Evolutionary conservation across 2,888 invertebrate genomes (phyloP), one percentile per base, ranked within the genome.

Genomic region (Anodontia alba): DNA sequence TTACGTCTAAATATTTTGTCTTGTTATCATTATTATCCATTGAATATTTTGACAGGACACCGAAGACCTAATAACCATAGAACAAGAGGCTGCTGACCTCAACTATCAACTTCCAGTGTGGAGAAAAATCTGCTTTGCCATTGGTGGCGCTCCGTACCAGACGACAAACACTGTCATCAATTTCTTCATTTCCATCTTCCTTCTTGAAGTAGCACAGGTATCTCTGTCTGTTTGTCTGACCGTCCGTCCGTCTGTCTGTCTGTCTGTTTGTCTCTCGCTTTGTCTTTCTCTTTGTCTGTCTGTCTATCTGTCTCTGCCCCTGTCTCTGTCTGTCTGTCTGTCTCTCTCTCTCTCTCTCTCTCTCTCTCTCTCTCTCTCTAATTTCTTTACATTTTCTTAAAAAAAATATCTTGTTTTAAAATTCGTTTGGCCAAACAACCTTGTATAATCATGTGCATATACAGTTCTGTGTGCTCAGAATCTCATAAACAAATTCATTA

Each of bases 121-220:
- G 90, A 86, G 91, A 57, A 93, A 92, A 75, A 72, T 93, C 20
- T 92, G 91, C 76, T 93, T 91, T 78, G 93, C 92, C 20, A 81
- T 92, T 42, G 93, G 93, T 12, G 93, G 93, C 17, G 87, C 90
- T 12, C 93, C 93, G 0, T 93, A 92, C 79, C 92, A 92, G 79
- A 91, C 91, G 71, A 91, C 91, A 49, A 87, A 89, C 75, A 92
- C 88, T n/a, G 90, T 92, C 66, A 89, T 93, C 31, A 91, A 88
- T 49, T 92, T 93, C 85, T 93, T 91, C 84, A 87, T 93, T 68
- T 90, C 88, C 68, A 90, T 92, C 20, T 93, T 92, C 72, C 88
- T 93, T 1, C 85, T 93, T 10, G 92, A 93, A 80, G 92, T 93
- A 36, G 92, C 93, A 38, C 80, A 92, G 90, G 93, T 93, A 80